Evolutionary conservation across 2,888 invertebrate species (phyloP), one percentile per base, ranked within the genome.

Genomic region (Aphodius sticticus): DNA sequence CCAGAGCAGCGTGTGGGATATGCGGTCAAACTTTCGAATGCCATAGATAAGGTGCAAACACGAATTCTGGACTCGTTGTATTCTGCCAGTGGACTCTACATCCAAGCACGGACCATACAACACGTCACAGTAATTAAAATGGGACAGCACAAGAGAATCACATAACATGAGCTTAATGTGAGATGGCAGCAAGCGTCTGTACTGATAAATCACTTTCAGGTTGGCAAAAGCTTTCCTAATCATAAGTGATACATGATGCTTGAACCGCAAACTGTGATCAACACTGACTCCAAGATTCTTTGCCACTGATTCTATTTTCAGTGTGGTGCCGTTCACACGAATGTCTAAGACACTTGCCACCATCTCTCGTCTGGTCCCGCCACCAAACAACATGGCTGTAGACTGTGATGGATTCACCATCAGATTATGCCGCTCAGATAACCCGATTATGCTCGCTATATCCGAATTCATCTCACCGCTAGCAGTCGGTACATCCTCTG

Each of bases 41-140:
- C 53, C 53, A 53, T 53, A 53, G 53, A 53, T 12, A 53, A 53
- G 53, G 7, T 15, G 16, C 12, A 71, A 14, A 16, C 71, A 71
- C 12, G 16, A 16, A 16, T 15, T 71, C 6, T 71, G 71, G 12
- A 71, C 16, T 71, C 71, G 16, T 16, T 71, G 71, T 12, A 71
- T 71, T 16, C 71, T 71, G 15, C 35, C 35, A 12, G 16, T 12
- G 71, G 71, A 26, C 12, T 26, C 16, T 6, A 35, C 16, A 16
- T 71, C 71, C 16, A 71, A 16, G 15, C 71, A 71, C 6, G 71
- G 71, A 16, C 71, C 71, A 71, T 71, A 71, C 35, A 71, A 16
- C n/a, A 35, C 26, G 26, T 16, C 71, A 71, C 71, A 71, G 16
- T 71, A 71, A 35, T 71, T 71, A 71, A 71, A 16, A 16, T 26